Base-by-base conservation (phyloP, 2,113 vertebrate species). In the Neolamprologus sp. region DNA sequence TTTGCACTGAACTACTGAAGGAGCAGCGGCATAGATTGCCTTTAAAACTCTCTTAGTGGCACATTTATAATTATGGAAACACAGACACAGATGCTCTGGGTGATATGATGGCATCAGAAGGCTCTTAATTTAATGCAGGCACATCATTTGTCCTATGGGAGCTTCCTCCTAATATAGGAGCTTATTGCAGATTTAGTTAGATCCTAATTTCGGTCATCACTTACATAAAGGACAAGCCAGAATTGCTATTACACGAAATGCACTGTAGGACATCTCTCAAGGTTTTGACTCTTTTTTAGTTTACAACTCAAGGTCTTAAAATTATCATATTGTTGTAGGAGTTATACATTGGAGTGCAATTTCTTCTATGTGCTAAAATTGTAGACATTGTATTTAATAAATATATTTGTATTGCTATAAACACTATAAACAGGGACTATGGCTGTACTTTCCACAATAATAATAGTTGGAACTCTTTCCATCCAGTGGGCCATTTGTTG, bases 71-170 rank as follows among this genome's bases (percentile, higher is more conserved):
- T 93, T 93, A 94, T 87, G 84, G 84, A 85, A 88, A 90, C 85
- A 73, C 53, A 93, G 88, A 93, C 92, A 89, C 94, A 96, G 94
- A 93, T 94, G 94, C 91, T 93, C 81, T 63, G 85, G 91, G 90
- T 94, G 93, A 94, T 91, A 68, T 85, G 91, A 93, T 85, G 81
- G 91, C 90, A 93, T 93, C 88, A 84, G 91, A 94, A 91, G 84
- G 89, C 89, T 94, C 88, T 94, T 94, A 91, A 95, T 94, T 94
- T 93, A 93, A 94, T 93, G 89, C 87, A 81, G 88, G 80, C 80
- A 73, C 91, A 95, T 93, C 88, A 92, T 94, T 87, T 89, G 88
- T 92, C 92, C 92, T 92, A 21, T 85, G 91, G 92, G 94, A 91
- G 86, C 82, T 81, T 84, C 65, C 51, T 79, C 28, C 85, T 87